Conservation (phyloP, 2,797 vertebrate genomes). For the Anguilla marmorata region DNA sequence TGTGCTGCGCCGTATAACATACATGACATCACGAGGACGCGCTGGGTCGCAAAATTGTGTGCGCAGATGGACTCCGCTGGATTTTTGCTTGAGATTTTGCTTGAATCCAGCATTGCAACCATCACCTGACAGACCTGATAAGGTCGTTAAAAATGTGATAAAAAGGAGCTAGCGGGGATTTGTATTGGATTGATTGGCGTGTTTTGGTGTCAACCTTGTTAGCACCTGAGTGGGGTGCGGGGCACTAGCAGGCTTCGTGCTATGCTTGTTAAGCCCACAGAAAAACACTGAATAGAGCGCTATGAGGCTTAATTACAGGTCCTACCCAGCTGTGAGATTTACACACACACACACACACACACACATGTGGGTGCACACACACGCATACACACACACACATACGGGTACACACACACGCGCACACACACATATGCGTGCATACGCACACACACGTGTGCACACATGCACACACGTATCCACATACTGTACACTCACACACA, state of each 20-base stretch:
- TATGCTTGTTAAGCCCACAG: constrained; percentile 54
- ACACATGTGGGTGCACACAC: not conserved
- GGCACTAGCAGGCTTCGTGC: constrained; percentile 44
- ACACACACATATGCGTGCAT: not conserved
- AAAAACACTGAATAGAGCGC: constrained; percentile 58
- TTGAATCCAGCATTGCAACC: not conserved
- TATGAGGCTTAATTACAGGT: constrained; percentile 55
- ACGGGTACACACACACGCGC: not conserved
- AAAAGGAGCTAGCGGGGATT: not conserved
- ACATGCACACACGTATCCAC: not conserved
- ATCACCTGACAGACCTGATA: too few species aligned
- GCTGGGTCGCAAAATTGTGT: not conserved
- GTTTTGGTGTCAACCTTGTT: constrained; percentile 41
- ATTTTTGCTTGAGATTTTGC: not conserved
- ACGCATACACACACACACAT: not conserved
- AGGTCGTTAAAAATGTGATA: not conserved
- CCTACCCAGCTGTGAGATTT: too few species aligned
- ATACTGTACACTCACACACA: not conserved
- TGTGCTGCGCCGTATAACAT: not conserved
- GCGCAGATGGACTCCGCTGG: not conserved
- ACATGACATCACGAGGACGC: not conserved
- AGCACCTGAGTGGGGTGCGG: constrained; percentile 53
- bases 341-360: not conserved
- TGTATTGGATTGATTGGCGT: not conserved
- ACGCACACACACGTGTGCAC: not conserved